These are phyloP conservation scores for Hypercompe scribonia DNA, from an alignment of 2,888 invertebrate species.

Conservation along the genomic window DNA sequence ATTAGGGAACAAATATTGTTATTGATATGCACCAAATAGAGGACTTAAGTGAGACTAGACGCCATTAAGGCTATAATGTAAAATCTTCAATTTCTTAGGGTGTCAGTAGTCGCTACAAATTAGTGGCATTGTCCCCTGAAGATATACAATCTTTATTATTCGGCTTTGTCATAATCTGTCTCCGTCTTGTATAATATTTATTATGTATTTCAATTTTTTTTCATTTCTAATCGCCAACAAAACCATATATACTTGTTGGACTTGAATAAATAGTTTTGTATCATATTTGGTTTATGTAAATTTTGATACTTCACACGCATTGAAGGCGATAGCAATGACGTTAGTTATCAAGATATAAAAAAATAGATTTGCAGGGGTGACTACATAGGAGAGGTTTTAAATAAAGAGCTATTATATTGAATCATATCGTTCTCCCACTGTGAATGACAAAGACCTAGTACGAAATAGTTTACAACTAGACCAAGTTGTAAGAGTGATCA, in stretches of 20 bases:
- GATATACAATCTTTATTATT: background rate
- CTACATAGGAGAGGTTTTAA: background rate
- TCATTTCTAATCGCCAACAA: background rate
- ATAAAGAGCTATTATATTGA: no score
- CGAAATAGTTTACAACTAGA: no score
- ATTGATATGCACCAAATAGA: constrained; percentile 67
- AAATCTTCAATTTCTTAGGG: constrained; percentile 49
- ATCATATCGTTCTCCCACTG: no score
- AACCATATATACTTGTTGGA: background rate
- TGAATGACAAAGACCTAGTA: no score
- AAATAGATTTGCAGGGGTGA: background rate
- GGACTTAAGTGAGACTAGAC: constrained; percentile 71
- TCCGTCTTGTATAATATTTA: background rate
- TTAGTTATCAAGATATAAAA: background rate
- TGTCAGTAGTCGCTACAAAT: background rate
- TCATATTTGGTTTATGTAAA: background rate
- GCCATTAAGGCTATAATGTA: constrained; percentile 59
- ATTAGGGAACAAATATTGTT: constrained; percentile 70
- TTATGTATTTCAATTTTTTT: background rate
- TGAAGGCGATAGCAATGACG: background rate
- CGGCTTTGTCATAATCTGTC: background rate
- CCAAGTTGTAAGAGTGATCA: no score
- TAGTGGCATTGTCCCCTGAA: background rate
- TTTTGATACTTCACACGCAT: background rate
- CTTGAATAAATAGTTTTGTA: background rate